Evolutionary conservation across 1,140 invertebrate species (phyloP), one percentile per base, ranked within the genome.

Genomic region (Pseudomyrmex dendroicus): DNA sequence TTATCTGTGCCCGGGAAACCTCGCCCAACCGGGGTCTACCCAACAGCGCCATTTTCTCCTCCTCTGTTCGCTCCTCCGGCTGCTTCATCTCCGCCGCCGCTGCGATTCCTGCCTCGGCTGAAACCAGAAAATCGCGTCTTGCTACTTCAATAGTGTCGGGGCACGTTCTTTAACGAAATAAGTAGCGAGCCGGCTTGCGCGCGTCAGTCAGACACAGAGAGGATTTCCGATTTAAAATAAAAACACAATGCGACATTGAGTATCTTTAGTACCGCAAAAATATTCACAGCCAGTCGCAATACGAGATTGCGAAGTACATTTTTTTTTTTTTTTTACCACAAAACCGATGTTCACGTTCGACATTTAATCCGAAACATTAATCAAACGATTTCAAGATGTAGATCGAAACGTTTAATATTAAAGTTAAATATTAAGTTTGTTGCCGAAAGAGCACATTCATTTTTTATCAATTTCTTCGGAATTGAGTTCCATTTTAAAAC

Each of bases 21-120:
- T 99, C 98, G 8, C 99, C 99, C 59, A 98, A 95, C 86, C 97
- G 96, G 5, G 99, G 99, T 92, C 96, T 97, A 8, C 99, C 99
- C 91, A 99, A 95, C 89, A 99, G 95, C 8, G 98, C 98, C 87
- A 99, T 97, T 91, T 98, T 97, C 86, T 99, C 98, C 86, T 98
- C 96, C 56, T 95, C 95, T 0, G 95, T 95, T 50, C 96, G 90
- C 82, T 98, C 96, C 74, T 96, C 95, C 0, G 95, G 94, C 57
- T 93, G 86, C 87, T 96, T 96, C 86, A 94, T 92, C 89, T 96
- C 96, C n/a, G 96, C 96, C 48, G 94, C 94, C 56, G 93, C 95
- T 52, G 95, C 95, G 80, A 96, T 84, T 88, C 95, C 95, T 95
- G 95, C 93, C 90, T 96, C 95, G 84, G 94, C 95, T 96, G 92